Conservation (phyloP, 2,113 vertebrate genomes). For the Tychaedon coryphoeus region DNA sequence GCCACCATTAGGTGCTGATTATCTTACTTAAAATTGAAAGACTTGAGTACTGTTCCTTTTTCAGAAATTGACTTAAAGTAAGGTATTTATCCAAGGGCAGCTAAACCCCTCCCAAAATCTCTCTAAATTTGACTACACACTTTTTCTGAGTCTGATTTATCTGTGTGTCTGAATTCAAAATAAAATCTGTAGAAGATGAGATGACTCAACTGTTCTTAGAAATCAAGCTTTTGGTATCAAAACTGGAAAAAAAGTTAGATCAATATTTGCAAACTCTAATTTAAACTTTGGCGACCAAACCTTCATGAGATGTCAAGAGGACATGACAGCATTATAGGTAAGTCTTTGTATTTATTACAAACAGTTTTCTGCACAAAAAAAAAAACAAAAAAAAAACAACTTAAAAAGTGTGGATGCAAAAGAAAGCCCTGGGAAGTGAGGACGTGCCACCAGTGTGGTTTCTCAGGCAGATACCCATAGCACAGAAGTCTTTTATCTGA, state of each 20-base stretch:
- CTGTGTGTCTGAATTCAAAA: not conserved
- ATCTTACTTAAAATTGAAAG: not conserved
- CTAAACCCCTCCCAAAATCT: not conserved
- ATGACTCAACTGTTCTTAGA: not conserved
- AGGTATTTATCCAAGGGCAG: not conserved
- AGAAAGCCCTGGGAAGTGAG: not conserved
- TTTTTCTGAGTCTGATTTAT: not conserved
- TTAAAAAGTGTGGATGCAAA: not conserved
- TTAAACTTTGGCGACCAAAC: not conserved
- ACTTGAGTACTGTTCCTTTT: not conserved
- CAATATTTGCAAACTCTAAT: not conserved
- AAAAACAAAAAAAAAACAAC: not conserved
- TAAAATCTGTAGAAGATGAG: not conserved
- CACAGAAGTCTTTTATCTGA: not conserved
- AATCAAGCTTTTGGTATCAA: not conserved
- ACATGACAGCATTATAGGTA: not conserved
- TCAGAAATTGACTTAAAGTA: not conserved
- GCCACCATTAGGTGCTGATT: not conserved
- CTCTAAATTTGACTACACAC: not conserved
- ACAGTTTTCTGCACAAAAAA: not conserved
- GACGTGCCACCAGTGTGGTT: not conserved
- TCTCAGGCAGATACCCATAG: not conserved
- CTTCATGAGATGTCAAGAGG: not conserved
- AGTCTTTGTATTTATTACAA: not conserved
- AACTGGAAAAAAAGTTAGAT: not conserved